Evolutionary conservation across 1,140 invertebrate genomes (phyloP), one percentile per base, ranked within the genome.

Genomic region (Listronotus bonariensis): DNA sequence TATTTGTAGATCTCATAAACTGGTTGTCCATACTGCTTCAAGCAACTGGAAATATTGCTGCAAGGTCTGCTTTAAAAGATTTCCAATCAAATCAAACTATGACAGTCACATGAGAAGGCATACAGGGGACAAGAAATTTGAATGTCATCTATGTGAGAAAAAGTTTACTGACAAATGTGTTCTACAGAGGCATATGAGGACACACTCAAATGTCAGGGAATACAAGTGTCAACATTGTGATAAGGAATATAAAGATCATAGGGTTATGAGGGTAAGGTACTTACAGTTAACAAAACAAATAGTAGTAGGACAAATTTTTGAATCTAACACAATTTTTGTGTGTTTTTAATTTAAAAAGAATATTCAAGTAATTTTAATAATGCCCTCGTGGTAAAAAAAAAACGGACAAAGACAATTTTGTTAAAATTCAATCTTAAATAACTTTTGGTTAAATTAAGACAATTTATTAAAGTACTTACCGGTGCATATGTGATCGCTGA

Each of bases 71-170:
- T 68, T 73, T 20, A 75, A 77, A 57, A 68, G 58, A 11, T 77
- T 78, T 42, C 71, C 71, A 8, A 73, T 67, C 12, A 73, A 73
- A 49, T 67, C 70, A 3, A 68, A 70, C 34, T 70, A 70, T 34
- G 69, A 70, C 51, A 68, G 62, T 32, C 73, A 75, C 41, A 70
- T 75, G 62, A 51, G 70, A 17, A 15, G 73, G 12, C 73, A 75
- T 38, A 69, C 65, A 17, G 70, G 69, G 0, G 70, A 67, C 26
- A 92, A 92, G 49, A 86, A 89, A 1, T 92, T 92, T 74, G 80
- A 82, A 1, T 94, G 91, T 72, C 80, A 83, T 8, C 81, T 86
- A 1, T 94, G 92, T 71, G 82, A 82, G 4, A 92, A 92, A 73
- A 82, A 86, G 26, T 94, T 94, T 58, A 63, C 59, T 9, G 68